Evolutionary conservation across 1,140 invertebrate genomes (phyloP), one percentile per base, ranked within the genome.

Genomic region (Magallana ariakensis): DNA sequence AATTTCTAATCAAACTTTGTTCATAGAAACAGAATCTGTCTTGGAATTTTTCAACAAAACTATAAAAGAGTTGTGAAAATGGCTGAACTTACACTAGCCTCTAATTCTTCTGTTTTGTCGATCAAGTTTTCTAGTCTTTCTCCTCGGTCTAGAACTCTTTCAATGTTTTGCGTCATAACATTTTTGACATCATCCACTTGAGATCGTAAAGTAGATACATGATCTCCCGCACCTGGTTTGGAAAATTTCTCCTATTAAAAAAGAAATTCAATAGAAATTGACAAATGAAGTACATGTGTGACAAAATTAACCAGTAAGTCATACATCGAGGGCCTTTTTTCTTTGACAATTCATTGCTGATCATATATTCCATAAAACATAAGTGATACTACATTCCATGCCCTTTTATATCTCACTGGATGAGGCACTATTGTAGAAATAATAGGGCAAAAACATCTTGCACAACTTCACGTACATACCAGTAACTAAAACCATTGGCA

Each of bases 81-180:
- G 11, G 15, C 7, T 11, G 9, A 33, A 75, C 92, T 91, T 92
- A 95, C 95, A 85, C 90, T 92, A 26, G 91, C 92, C 90, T 95
- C 93, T n/a, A 95, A 89, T 46, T 94, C 94, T 53, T 92, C 92
- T 70, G 94, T 94, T 90, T 95, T 94, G 83, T 94, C 93, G 83
- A 95, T 93, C 15, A 95, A 91, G 83, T 94, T 93, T 60, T 95
- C 94, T 8, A 95, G 90, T 58, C 91, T 91, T 81, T 95, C 94
- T 11, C 95, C 95, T 58, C 95, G 88, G 87, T 95, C 92, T 82
- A 95, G 87, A 1, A 95, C 94, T n/a, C 92, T 90, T 84, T 94
- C 94, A 53, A 95, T 95, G 88, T 95, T 95, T 86, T 95, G 92
- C 70, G 94, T 93, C 95, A 95, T 95, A 0, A 95, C 93, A 82